These are phyloP conservation scores for Pygmarrhopalites habei DNA, from an alignment of 1,140 invertebrate genomes.

Conservation along the genomic window DNA sequence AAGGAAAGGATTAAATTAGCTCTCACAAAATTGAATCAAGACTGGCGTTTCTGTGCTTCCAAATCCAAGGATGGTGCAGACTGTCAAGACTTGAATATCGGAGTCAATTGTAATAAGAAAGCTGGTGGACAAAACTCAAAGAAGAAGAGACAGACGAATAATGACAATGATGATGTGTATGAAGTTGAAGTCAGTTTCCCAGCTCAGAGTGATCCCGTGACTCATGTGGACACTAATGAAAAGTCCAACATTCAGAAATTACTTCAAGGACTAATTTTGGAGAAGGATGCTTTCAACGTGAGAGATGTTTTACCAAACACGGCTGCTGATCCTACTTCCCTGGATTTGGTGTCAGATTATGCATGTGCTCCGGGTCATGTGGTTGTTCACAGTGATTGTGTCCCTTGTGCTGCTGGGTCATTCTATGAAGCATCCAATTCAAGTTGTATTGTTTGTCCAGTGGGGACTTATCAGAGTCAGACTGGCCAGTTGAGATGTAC, in stretches of 20 bases:
- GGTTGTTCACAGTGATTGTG: constrained; percentile 82
- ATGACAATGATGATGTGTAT: constrained; percentile 60
- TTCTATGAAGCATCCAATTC: constrained; percentile 69
- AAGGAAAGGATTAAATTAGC: constrained; percentile 78
- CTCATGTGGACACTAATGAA: constrained; percentile 77
- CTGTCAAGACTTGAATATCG: constrained; percentile 79
- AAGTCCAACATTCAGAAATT: constrained; percentile 71
- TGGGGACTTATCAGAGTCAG: constrained; percentile 89
- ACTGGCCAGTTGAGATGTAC: constrained; percentile 81
- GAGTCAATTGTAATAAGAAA: constrained; percentile 70
- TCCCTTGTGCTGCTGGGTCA: constrained; percentile 88
- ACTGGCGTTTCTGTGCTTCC: constrained; percentile 39
- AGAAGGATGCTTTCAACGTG: constrained; percentile 87
- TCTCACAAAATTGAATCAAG: constrained; percentile 75
- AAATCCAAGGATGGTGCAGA: constrained; percentile 46
- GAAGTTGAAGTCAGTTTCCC: constrained; percentile 68
- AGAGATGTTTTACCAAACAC: constrained; percentile 89
- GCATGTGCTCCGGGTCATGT: constrained; percentile 88
- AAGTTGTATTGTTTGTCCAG: constrained; percentile 72
- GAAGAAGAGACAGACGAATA: constrained; percentile 56
- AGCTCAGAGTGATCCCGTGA: constrained; percentile 83
- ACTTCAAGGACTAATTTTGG: constrained; percentile 76
- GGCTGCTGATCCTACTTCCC: constrained; percentile 74
- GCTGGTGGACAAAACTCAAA: constrained; percentile 54
- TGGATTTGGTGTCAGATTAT: constrained; percentile 78